A percentile compares a stretch with the other conserved stretches of the same genome.
These are phyloP conservation scores for Rotaria macrura DNA, from an alignment of 2,888 invertebrate genomes.

Conservation along the genomic window DNA sequence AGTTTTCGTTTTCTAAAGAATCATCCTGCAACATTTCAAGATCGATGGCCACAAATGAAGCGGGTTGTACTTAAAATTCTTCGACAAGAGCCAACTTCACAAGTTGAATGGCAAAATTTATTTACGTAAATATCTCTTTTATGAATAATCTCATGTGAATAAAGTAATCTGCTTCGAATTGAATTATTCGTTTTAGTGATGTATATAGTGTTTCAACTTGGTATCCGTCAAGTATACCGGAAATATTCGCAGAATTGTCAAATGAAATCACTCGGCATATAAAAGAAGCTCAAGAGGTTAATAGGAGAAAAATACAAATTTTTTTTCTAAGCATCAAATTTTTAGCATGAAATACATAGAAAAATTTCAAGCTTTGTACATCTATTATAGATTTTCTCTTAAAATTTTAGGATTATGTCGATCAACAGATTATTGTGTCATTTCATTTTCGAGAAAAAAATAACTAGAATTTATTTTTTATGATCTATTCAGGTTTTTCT, in stretches of 20 bases:
- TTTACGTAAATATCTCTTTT: conserved; percentile 59
- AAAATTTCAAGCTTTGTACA: no score
- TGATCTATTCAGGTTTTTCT: no score
- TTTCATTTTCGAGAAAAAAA: no score
- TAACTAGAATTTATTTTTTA: no score
- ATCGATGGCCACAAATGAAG: conserved; percentile 89
- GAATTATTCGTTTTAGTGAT: conserved; percentile 51
- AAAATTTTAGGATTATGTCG: no score
- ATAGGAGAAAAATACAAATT: no score
- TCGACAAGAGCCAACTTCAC: conserved; percentile 81
- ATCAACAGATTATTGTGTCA: no score
- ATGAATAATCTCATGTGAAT: background rate
- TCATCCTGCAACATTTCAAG: conserved; percentile 61
- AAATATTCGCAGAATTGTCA: conserved; percentile 74
- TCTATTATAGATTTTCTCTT: no score
- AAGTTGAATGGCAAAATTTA: conserved; percentile 90
- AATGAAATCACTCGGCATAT: conserved; percentile 87
- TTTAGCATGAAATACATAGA: no score
- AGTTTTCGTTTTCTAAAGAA: no score
- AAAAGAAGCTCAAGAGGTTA: conserved; percentile 71
- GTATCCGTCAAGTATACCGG: conserved; percentile 85
- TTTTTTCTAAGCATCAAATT: no score
- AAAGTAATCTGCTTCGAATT: background rate
- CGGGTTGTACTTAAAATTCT: conserved; percentile 82
- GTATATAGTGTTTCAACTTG: conserved; percentile 90